These are phyloP conservation scores for Megalops atlanticus DNA, from an alignment of 2,113 vertebrate genomes.

Conservation along the genomic window DNA sequence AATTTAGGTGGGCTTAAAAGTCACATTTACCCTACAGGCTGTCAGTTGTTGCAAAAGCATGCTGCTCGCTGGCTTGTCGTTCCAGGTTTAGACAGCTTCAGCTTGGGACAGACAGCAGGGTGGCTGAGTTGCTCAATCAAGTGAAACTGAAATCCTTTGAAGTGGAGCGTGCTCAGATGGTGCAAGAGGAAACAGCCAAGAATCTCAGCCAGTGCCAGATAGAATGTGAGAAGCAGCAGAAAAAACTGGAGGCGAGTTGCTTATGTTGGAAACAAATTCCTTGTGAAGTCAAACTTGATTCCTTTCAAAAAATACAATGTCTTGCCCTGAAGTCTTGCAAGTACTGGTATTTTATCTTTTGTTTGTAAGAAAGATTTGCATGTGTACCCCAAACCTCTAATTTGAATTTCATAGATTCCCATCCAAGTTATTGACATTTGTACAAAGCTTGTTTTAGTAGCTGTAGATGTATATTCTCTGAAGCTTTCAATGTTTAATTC, in stretches of 20 bases:
- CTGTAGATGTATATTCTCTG: no score
- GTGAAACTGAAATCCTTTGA: slow-evolving; percentile 91
- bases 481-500: background rate
- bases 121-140: slow-evolving; percentile 87
- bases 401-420: background rate
- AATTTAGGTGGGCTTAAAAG: slow-evolving; percentile 18
- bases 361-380: background rate
- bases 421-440: background rate
- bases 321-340: background rate
- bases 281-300: background rate
- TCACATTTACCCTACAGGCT: slow-evolving; percentile 3
- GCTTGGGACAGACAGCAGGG: slow-evolving; percentile 82
- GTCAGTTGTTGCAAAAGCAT: slow-evolving; percentile 2
- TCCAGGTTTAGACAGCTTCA: slow-evolving; percentile 87
- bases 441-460: no score
- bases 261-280: background rate
- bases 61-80: slow-evolving; percentile 26
- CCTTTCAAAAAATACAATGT: background rate
- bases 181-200: slow-evolving; percentile 88
- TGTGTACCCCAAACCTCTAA: background rate
- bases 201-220: slow-evolving; percentile 89
- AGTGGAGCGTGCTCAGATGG: slow-evolving; percentile 84
- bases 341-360: background rate
- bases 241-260: slow-evolving; percentile 88
- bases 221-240: slow-evolving; percentile 96